Evolutionary conservation across 2,113 vertebrate species (phyloP).

Genomic region (Burhinus oedicnemus): DNA sequence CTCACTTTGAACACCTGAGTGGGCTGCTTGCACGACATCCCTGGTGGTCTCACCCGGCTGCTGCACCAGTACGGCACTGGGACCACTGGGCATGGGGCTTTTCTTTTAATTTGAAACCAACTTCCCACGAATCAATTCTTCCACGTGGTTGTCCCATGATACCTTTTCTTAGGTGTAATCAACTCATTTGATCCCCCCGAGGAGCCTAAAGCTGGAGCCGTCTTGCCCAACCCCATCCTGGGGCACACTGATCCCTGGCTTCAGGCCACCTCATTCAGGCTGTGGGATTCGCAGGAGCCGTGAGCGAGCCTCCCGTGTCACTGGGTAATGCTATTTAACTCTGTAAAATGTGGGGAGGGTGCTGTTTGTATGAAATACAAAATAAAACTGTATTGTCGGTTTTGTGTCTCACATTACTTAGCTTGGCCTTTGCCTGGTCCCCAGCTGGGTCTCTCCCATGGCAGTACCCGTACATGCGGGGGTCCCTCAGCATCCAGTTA

Average conservation of each 20-base stretch:
- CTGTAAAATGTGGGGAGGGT: background rate
- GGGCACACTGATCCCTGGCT: background rate
- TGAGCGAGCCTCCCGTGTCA: background rate
- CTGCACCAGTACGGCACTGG: background rate
- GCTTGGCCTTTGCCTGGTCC: background rate
- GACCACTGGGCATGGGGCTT: background rate
- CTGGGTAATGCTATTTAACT: background rate
- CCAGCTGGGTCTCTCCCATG: rapidly evolving
- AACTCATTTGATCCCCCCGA: background rate
- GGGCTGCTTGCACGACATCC: background rate
- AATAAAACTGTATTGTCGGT: background rate
- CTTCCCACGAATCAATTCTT: background rate
- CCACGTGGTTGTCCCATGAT: background rate
- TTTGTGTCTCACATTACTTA: background rate
- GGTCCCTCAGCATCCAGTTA: rapidly evolving
- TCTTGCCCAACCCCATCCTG: background rate
- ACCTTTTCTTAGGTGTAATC: background rate
- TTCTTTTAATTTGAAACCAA: background rate
- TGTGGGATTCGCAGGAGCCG: background rate
- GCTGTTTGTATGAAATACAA: background rate
- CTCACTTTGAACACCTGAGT: background rate
- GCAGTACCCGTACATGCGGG: rapidly evolving
- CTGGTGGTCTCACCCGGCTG: background rate
- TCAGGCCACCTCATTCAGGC: rapidly evolving
- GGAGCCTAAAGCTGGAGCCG: background rate